Evolutionary conservation across 2,888 invertebrate species (phyloP).

Genomic region (Hydriomena furcata): DNA sequence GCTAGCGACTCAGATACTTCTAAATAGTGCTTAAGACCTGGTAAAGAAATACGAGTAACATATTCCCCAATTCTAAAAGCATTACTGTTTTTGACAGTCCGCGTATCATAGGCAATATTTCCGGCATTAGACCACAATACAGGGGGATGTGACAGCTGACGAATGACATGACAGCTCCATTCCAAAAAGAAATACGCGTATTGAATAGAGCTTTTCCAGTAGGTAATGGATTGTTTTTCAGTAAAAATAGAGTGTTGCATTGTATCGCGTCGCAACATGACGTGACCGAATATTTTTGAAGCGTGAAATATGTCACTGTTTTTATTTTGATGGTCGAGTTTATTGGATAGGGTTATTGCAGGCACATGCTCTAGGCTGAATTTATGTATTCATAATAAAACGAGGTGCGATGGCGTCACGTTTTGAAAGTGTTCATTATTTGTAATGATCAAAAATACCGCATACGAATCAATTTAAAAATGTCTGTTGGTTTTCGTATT

Average conservation of each 20-base stretch:
- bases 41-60: too few relatives aligned
- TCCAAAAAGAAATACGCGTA: conserved; percentile 28
- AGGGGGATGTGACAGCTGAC: conserved; percentile 41
- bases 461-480: not conserved
- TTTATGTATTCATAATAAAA: too few relatives aligned
- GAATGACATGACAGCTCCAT: conserved; percentile 58
- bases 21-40: too few relatives aligned
- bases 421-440: not conserved
- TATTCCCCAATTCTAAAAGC: not conserved
- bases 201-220: conserved; percentile 17
- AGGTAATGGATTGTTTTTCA: conserved; percentile 24
- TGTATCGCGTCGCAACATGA: conserved; percentile 9
- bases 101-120: conserved; percentile 7
- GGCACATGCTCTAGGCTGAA: not conserved
- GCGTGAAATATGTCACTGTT: conserved; percentile 12
- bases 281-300: conserved; percentile 11
- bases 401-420: too few relatives aligned
- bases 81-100: conserved; percentile 9
- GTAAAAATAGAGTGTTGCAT: conserved; percentile 17
- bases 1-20: too few relatives aligned
- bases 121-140: conserved; percentile 26
- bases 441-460: not conserved
- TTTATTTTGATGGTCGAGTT: conserved; percentile 17
- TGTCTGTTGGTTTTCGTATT: too few relatives aligned
- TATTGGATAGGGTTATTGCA: conserved; percentile 10